Evolutionary conservation across 2,797 vertebrate species (phyloP).

Genomic region (Scolopax bukidnonensis): DNA sequence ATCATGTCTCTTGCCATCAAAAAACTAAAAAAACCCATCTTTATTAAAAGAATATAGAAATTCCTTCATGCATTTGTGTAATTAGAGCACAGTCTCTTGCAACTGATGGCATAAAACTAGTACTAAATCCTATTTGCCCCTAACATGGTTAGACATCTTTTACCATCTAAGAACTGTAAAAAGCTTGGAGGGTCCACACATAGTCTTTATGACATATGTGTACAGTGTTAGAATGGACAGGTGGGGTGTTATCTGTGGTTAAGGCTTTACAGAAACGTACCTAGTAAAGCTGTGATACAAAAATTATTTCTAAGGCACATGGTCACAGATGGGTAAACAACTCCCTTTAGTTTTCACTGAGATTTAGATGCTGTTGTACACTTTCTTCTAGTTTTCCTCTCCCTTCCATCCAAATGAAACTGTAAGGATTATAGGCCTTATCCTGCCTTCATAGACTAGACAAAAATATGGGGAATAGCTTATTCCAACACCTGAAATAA

Average conservation of each 20-base stretch:
- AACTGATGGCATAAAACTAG: neutral
- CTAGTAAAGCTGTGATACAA: neutral
- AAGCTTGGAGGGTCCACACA: neutral
- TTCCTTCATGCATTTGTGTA: neutral
- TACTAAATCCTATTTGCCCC: neutral
- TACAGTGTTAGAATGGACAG: neutral
- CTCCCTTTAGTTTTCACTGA: neutral
- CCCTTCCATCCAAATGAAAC: neutral
- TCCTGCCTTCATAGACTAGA: neutral
- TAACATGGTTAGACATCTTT: neutral
- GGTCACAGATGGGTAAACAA: neutral
- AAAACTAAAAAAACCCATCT: neutral
- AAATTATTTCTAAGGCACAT: neutral
- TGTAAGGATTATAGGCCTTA: neutral
- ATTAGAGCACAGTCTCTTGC: neutral
- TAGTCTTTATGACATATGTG: neutral
- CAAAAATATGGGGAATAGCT: neutral
- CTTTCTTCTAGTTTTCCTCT: neutral
- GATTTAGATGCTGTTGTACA: neutral
- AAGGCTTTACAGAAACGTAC: neutral
- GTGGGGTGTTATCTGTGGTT: neutral
- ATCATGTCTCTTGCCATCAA: neutral
- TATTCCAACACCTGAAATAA: neutral
- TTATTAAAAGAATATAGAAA: neutral
- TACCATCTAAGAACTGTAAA: neutral